These are phyloP conservation scores for Lacanobia wlatinum DNA, from an alignment of 2,888 invertebrate species.

Conservation along the genomic window DNA sequence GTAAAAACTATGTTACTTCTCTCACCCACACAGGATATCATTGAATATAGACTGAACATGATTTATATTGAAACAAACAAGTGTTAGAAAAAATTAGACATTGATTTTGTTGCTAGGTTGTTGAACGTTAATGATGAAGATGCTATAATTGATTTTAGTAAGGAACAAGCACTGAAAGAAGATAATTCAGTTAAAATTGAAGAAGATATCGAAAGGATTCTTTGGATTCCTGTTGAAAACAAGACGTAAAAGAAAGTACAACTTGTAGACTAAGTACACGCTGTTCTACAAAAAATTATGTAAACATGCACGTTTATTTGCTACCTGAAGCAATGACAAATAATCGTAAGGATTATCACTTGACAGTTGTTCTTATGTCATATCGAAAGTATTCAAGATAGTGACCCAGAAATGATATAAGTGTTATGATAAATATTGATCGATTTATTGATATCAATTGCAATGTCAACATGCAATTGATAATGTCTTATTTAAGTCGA, in stretches of 20 bases:
- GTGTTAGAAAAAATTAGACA: constrained; percentile 34
- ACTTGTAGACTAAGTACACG: neutral
- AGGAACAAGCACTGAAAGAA: neutral
- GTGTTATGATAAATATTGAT: constrained; percentile 51
- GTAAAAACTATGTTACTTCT: constrained; percentile 73
- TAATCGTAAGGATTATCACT: constrained; percentile 28
- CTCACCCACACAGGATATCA: constrained; percentile 77
- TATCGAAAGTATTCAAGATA: constrained; percentile 48
- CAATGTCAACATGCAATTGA: constrained; percentile 52
- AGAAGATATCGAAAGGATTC: neutral
- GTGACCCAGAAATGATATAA: constrained; percentile 26
- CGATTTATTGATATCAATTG: constrained; percentile 43
- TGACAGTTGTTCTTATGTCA: constrained; percentile 45
- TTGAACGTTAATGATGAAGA: neutral
- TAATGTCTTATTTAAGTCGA: constrained; percentile 14
- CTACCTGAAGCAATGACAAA: constrained; percentile 9
- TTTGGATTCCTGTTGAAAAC: neutral
- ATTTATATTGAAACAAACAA: constrained; percentile 57
- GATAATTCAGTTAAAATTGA: neutral
- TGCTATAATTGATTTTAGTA: neutral
- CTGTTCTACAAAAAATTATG: neutral
- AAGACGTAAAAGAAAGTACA: neutral
- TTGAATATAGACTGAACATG: constrained; percentile 55
- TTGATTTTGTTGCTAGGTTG: constrained; percentile 6
- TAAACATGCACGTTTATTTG: neutral